Base-by-base conservation (phyloP, 37 sponge, comb jelly and placozoan genomes). In the Eunapius fragilis region DNA sequence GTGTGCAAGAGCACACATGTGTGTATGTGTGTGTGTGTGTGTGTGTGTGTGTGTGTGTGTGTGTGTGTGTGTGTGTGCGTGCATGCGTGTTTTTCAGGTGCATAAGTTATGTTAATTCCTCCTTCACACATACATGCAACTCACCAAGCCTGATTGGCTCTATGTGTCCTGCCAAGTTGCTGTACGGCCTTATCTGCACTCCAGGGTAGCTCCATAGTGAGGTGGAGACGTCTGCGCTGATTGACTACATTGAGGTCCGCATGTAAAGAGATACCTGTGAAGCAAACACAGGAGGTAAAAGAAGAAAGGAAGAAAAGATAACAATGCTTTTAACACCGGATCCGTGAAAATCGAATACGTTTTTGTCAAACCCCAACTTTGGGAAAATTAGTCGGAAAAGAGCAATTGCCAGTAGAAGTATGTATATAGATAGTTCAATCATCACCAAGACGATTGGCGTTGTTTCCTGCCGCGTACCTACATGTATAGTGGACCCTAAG, bases 101-200 rank as follows among this genome's bases (percentile, higher is more conserved):
- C 14, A n/a, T 22, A 28, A 13, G 74, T 58, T 13, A 17, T 58
- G 58, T 11, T 1, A 58, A 13, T 58, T 32, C 73, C 13, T 72
- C 73, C 28, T 32, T 12, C 12, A 32, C 3, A 1, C 47, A 45
- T 77, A 6, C 36, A 35, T 69, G 23, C 67, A 27, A 17, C 58
- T 17, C 71, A 86, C 87, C 87, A 80, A 12, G 74, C 19, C 37
- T 90, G 91, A 31, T 90, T 90, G 67, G 91, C 91, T 28, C 91
- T 70, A 67, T 90, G 91, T 49, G 91, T 71, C 31, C 91, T 73
- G 13, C 91, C 91, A 2, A 90, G 91, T 77, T 90, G 91, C 78
- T 90, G 91, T 24, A 90, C 88, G 31, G 91, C 91, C 72, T 90
- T 90, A 38, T 90, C 91, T 41, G 91, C 91, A 86, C 88, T 90